Conservation (phyloP, 2,888 invertebrate species). For the Drepanosiphum platanoidis region DNA sequence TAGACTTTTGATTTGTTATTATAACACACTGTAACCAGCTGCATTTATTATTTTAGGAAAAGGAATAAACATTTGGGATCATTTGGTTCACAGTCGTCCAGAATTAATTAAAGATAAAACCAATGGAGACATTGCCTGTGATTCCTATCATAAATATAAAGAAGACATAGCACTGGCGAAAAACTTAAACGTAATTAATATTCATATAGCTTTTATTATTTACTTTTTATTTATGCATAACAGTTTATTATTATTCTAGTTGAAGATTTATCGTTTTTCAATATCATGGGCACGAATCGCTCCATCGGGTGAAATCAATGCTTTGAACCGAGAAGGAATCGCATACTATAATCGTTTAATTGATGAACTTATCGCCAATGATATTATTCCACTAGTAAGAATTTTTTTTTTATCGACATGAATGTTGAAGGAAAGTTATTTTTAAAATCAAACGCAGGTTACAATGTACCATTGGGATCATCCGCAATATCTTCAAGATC, state of each 20-base stretch:
- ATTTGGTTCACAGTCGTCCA: slow-evolving; percentile 71
- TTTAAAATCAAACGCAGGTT: slow-evolving; percentile 63
- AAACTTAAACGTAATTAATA: slow-evolving; percentile 69
- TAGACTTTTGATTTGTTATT: too few species aligned
- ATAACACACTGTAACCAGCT: too few species aligned
- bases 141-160: slow-evolving; percentile 74
- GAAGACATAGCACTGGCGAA: slow-evolving; percentile 73
- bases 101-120: slow-evolving; percentile 70
- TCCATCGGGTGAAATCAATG: slow-evolving; percentile 67
- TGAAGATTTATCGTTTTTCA: slow-evolving; percentile 66
- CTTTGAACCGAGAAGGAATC: slow-evolving; percentile 68
- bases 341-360: slow-evolving; percentile 69
- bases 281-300: slow-evolving; percentile 69
- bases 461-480: slow-evolving; percentile 74
- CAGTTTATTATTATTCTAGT: slow-evolving; percentile 62
- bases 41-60: slow-evolving; percentile 71
- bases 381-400: slow-evolving; percentile 68
- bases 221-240: neutral
- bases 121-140: slow-evolving; percentile 75
- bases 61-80: slow-evolving; percentile 77
- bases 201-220: neutral
- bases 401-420: neutral
- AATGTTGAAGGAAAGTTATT: neutral
- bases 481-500: slow-evolving; percentile 70
- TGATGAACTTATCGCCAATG: slow-evolving; percentile 67